Evolutionary conservation across 1,140 invertebrate genomes (phyloP), one percentile per base, ranked within the genome.

Genomic region (Zaprionus kolodkinae): DNA sequence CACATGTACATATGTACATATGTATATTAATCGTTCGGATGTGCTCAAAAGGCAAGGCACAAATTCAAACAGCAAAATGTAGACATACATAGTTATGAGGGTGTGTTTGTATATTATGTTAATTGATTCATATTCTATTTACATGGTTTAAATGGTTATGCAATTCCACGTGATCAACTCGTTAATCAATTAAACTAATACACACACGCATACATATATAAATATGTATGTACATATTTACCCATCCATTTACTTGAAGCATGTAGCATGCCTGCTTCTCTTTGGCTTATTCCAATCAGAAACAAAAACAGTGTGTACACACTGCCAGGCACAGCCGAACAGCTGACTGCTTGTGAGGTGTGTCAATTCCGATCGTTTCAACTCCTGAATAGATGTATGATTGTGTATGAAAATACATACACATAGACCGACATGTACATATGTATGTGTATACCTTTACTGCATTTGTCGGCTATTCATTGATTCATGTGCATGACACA

Each of bases 401-500:
- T 10, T 30, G 35, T 62, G 15, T 63, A 15, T 61, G 48, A 7
- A 25, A 27, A 27, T 27, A 27, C 25, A 27, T 27, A n/a, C n/a
- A n/a, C n/a, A n/a, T n/a, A 30, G 27, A 30, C 27, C 3, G 4
- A 30, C 27, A 30, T 30, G 27, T n/a, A n/a, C 25, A 6, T 17
- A 56, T 52, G 15, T 12, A 13, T 27, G 27, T 55, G n/a, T 55
- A 30, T 33, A 25, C 9, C 15, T n/a, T 15, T 55, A 64, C 48
- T 70, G 15, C 60, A 71, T 55, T 65, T 64, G 38, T 33, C 7
- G 45, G 45, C 36, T 60, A 60, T 43, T 64, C 17, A 62, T 74
- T 68, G 40, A 68, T 36, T 73, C 50, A 68, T 61, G 65, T 56
- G 59, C 38, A 74, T 74, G 72, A 74, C 65, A 73, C 33, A 74